phyloP scores from a whole-genome alignment of 2,113 vertebrate species.

The Tetraodon nigroviridis region DNA sequence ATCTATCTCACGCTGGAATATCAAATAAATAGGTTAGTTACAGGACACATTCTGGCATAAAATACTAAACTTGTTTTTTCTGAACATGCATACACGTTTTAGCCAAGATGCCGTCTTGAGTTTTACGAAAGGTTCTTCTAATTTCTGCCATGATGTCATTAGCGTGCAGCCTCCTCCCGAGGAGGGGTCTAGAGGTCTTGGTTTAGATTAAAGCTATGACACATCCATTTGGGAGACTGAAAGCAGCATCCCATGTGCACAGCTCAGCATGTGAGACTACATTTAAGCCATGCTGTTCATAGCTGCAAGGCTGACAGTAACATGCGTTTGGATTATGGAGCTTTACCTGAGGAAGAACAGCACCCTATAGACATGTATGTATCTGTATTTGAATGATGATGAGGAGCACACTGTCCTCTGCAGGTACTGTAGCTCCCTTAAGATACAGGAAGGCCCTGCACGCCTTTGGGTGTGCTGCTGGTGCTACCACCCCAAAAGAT shows the following conservation, averaged over 20 bases:
- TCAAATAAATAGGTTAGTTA: too few relatives aligned
- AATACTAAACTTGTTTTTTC: too few relatives aligned
- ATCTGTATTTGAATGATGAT: too few relatives aligned
- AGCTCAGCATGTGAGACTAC: conserved; percentile 4
- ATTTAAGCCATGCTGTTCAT: background rate
- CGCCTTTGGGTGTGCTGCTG: too few relatives aligned
- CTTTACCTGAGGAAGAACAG: conserved; percentile 1
- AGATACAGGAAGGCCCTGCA: too few relatives aligned
- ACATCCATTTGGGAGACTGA: background rate
- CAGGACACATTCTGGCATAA: too few relatives aligned
- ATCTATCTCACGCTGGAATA: too few relatives aligned
- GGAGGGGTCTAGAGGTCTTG: background rate
- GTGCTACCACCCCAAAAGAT: too few relatives aligned
- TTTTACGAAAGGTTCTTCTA: too few relatives aligned
- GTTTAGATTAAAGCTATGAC: background rate
- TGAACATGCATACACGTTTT: background rate
- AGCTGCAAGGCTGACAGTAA: conserved; percentile 9
- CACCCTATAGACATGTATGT: background rate
- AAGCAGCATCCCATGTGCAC: background rate
- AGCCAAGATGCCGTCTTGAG: background rate
- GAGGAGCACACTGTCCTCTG: too few relatives aligned
- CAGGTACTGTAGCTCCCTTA: too few relatives aligned
- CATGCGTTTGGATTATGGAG: conserved; percentile 22
- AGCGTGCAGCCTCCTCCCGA: background rate
- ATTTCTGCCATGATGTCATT: too few relatives aligned